Percentiles rank a stretch among this genome's conserved stretches.
Evolutionary conservation across 92 coral and sea anemone species (phyloP).

Genomic region (Siderastrea siderea): DNA sequence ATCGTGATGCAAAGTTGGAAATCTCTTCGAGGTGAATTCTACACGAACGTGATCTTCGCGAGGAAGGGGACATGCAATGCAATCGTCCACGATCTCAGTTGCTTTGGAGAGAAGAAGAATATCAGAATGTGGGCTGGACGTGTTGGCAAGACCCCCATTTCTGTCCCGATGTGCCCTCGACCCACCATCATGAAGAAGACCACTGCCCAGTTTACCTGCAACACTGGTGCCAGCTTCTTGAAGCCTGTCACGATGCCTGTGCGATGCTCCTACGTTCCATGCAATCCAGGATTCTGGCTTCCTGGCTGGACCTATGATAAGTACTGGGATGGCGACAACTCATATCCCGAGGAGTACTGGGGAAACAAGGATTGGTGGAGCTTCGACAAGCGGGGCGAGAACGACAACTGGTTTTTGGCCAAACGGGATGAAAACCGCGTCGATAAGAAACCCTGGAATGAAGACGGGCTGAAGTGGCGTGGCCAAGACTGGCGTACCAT

Average conservation of each 20-base stretch:
- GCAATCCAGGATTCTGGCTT: constrained; percentile 47
- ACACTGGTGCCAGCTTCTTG: constrained; percentile 49
- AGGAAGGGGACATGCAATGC: constrained; percentile 59
- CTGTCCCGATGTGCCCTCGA: constrained; percentile 61
- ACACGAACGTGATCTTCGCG: constrained; percentile 55
- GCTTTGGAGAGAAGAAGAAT: constrained; percentile 53
- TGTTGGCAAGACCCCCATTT: constrained; percentile 52
- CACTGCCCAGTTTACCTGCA: constrained; percentile 54
- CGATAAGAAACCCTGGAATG: neutral
- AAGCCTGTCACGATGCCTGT: constrained; percentile 39
- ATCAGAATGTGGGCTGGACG: constrained; percentile 39
- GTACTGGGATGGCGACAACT: constrained; percentile 51
- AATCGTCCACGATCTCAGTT: constrained; percentile 49
- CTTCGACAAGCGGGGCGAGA: constrained; percentile 19
- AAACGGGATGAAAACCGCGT: neutral
- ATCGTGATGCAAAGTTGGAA: neutral
- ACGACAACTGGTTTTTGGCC: constrained; percentile 46
- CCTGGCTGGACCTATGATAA: constrained; percentile 49
- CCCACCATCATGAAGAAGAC: constrained; percentile 32
- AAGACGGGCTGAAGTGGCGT: neutral
- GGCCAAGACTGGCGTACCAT: constrained; percentile 14
- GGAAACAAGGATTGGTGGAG: constrained; percentile 65
- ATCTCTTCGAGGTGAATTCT: constrained; percentile 45
- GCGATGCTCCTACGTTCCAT: constrained; percentile 60
- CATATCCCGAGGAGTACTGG: constrained; percentile 43